Evolutionary conservation across 2,888 invertebrate genomes (phyloP).

Genomic region (Glomeris marginata): DNA sequence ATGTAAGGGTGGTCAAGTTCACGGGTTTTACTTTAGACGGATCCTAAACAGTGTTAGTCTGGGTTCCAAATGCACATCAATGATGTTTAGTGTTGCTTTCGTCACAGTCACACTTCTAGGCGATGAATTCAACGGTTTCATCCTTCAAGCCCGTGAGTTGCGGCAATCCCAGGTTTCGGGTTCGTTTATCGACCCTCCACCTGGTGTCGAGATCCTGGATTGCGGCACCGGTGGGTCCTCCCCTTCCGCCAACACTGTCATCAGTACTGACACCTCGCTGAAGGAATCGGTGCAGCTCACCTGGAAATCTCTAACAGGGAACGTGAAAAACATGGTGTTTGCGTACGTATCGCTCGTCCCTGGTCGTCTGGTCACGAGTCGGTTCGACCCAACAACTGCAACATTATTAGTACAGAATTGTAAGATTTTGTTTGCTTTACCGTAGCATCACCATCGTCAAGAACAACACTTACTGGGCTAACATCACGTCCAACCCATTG

Average conservation of each 20-base stretch:
- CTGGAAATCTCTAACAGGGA: constrained; percentile 6
- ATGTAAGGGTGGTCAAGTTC: no score
- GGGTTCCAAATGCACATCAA: no score
- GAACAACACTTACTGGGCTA: constrained; percentile 4
- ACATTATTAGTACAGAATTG: no score
- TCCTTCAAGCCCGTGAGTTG: constrained; percentile 5
- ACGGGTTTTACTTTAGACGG: no score
- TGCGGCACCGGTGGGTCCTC: neutral
- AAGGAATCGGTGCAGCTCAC: neutral
- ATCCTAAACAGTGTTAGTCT: no score
- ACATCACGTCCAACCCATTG: constrained; percentile 1
- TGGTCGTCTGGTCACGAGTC: no score
- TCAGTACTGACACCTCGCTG: neutral
- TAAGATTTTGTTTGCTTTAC: no score
- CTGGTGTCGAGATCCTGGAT: neutral
- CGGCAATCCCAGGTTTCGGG: neutral
- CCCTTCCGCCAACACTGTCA: constrained; percentile 4
- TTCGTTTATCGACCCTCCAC: constrained; percentile 1
- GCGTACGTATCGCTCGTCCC: constrained; percentile 5
- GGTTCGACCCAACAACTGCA: no score
- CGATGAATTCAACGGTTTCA: constrained; percentile 3
- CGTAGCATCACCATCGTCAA: constrained; percentile 6
- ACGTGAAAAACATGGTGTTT: constrained; percentile 7
- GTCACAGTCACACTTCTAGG: constrained; percentile 8
- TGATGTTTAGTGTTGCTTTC: no score